Evolutionary conservation across 2,113 vertebrate species (phyloP).

Genomic region (Chaetura pelagica): DNA sequence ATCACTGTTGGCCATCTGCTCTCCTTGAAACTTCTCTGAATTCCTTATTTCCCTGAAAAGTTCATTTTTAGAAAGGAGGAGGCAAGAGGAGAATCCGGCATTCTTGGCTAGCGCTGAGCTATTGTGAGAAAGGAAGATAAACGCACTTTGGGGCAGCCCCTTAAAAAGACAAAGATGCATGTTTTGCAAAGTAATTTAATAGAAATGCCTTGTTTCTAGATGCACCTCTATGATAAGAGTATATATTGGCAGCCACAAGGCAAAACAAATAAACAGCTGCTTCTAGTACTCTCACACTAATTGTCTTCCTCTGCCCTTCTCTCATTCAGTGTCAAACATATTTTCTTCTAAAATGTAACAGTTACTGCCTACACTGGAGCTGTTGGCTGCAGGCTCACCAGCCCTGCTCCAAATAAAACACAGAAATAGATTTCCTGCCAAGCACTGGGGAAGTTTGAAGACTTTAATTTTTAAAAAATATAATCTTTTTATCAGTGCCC

Average conservation of each 20-base stretch:
- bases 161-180: slow-evolving; percentile 39
- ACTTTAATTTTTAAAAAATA: slow-evolving; percentile 57
- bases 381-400: slow-evolving; percentile 58
- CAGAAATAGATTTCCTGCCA: slow-evolving; percentile 66
- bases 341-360: slow-evolving; percentile 56
- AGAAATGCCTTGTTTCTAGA: slow-evolving; percentile 44
- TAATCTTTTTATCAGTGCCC: slow-evolving; percentile 67
- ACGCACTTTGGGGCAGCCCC: slow-evolving; percentile 22
- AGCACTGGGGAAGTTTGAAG: slow-evolving; percentile 49
- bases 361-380: slow-evolving; percentile 54
- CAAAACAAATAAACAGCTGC: slow-evolving; percentile 59
- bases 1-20: slow-evolving; percentile 59
- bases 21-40: slow-evolving; percentile 56
- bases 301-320: slow-evolving; percentile 45
- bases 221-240: slow-evolving; percentile 51
- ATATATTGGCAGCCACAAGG: slow-evolving; percentile 42
- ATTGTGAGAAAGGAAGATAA: slow-evolving; percentile 54
- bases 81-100: slow-evolving; percentile 44
- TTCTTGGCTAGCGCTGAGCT: slow-evolving; percentile 38
- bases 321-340: slow-evolving; percentile 44
- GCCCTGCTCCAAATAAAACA: slow-evolving; percentile 70
- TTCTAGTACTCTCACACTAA: slow-evolving; percentile 47
- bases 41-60: slow-evolving; percentile 64
- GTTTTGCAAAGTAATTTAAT: slow-evolving; percentile 34
- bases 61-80: slow-evolving; percentile 65